These are phyloP conservation scores for Corythaeola cristata DNA, from an alignment of 2,113 vertebrate genomes.

Conservation along the genomic window DNA sequence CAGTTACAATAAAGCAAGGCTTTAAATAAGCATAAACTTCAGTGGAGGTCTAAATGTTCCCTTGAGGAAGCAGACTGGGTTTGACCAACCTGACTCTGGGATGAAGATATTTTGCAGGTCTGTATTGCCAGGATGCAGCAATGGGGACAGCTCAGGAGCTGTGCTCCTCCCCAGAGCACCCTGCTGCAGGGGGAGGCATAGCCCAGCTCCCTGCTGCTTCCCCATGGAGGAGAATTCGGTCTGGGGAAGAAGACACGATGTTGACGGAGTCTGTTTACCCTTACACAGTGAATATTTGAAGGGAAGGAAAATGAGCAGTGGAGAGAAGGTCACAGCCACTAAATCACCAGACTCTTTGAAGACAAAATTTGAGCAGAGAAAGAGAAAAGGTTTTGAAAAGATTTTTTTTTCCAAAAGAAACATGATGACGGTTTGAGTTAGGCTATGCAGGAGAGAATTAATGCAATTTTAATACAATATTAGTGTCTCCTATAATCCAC, in stretches of 20 bases:
- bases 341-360: not conserved
- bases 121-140: not conserved
- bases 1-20: not conserved
- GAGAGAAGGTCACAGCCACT: not conserved
- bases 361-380: not conserved
- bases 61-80: not conserved
- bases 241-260: accelerated
- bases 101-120: not conserved
- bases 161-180: not conserved
- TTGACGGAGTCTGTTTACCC: not conserved
- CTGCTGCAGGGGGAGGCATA: not conserved
- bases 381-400: not conserved
- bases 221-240: not conserved
- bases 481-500: not conserved
- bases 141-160: not conserved
- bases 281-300: not conserved
- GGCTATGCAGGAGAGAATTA: not conserved
- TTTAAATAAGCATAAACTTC: not conserved
- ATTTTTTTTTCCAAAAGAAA: not conserved
- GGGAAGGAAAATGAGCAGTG: not conserved
- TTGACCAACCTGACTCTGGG: not conserved
- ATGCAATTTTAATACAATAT: not conserved
- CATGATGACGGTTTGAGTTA: not conserved
- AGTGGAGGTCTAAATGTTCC: not conserved
- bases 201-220: not conserved